phyloP scores from a whole-genome alignment of 1,140 invertebrate genomes.

The Microplitis demolitor region DNA sequence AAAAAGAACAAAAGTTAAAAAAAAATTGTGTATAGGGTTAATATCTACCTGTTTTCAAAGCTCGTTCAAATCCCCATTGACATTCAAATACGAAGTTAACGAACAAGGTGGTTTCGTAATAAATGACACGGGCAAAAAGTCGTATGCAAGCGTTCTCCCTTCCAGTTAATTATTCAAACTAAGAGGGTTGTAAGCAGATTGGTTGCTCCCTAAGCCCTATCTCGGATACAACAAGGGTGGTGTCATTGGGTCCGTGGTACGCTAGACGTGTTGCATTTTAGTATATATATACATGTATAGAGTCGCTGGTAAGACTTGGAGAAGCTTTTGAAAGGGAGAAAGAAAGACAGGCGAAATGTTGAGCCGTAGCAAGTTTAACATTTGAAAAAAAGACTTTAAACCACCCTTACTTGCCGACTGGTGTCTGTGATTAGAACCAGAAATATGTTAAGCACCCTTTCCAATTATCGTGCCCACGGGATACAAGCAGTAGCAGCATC shows the following conservation, averaged over 20 bases:
- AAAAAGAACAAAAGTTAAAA: not conserved
- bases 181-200: constrained; percentile 61
- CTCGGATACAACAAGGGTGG: constrained; percentile 48
- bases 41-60: constrained; percentile 35
- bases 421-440: constrained; percentile 52
- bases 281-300: not conserved
- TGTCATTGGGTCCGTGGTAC: constrained; percentile 28
- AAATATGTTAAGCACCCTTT: constrained; percentile 52
- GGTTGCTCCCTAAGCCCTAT: constrained; percentile 55
- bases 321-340: not conserved
- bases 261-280: not conserved
- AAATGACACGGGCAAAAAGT: constrained; percentile 55
- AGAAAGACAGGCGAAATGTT: not conserved
- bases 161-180: constrained; percentile 60
- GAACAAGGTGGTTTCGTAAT: constrained; percentile 53
- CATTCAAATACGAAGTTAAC: constrained; percentile 50
- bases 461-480: constrained; percentile 49
- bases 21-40: not conserved
- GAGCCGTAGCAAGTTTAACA: not conserved
- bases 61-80: constrained; percentile 40
- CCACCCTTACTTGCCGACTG: constrained; percentile 44
- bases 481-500: not conserved
- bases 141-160: constrained; percentile 37
- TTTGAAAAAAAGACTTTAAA: constrained; percentile 45
- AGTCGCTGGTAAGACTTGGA: not conserved